phyloP scores from a whole-genome alignment of 2,113 vertebrate genomes.

The Xenus cinereus region DNA sequence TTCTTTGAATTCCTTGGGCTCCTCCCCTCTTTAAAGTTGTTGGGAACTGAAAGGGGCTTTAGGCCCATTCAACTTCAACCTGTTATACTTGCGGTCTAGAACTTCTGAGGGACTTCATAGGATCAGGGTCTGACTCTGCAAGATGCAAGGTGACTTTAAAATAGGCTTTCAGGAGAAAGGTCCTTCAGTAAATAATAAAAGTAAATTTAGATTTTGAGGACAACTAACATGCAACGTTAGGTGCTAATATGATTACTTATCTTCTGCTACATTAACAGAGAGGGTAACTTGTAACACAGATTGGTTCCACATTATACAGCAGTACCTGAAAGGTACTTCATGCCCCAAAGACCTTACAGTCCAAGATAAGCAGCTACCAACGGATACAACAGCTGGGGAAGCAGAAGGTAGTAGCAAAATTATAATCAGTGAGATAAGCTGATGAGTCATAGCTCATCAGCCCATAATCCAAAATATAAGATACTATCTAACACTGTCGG shows the following conservation, averaged over 20 bases:
- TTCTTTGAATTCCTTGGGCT: background rate
- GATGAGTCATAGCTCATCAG: constrained; percentile 1
- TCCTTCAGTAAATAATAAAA: background rate
- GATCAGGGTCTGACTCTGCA: background rate
- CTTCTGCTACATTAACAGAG: background rate
- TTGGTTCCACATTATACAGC: background rate
- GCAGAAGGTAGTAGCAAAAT: background rate
- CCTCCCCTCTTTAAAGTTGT: background rate
- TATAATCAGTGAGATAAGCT: constrained; percentile 12
- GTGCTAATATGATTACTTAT: background rate
- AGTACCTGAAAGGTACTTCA: background rate
- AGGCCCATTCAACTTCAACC: background rate
- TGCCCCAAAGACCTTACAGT: background rate
- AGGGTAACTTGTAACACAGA: background rate
- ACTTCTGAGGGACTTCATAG: background rate
- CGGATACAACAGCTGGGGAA: background rate
- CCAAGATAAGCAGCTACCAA: background rate
- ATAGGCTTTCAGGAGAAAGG: background rate
- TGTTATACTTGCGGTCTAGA: fast-evolving
- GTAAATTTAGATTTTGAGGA: background rate
- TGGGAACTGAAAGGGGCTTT: background rate
- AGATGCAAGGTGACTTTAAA: background rate
- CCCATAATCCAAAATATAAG: background rate
- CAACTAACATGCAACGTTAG: background rate
- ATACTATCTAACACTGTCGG: background rate